Percentiles rank a stretch among this genome's conserved stretches.
These are phyloP conservation scores for Apodemia mormo DNA, from an alignment of 2,888 invertebrate species.

Conservation along the genomic window DNA sequence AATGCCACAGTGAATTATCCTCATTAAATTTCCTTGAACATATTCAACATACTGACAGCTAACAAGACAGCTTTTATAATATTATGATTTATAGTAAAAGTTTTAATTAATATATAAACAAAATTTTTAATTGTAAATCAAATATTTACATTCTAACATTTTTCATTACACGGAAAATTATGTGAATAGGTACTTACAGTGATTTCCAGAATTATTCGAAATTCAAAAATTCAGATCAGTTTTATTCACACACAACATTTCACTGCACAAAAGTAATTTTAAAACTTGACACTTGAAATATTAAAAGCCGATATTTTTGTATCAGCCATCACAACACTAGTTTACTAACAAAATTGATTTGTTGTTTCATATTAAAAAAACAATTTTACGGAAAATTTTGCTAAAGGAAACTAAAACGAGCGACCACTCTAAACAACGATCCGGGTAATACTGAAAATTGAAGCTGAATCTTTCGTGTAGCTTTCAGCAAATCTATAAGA, in stretches of 20 bases:
- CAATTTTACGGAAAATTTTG: conserved; percentile 26
- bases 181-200: conserved; percentile 8
- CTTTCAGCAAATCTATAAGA: conserved; percentile 76
- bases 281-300: conserved; percentile 19
- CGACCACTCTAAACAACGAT: conserved; percentile 33
- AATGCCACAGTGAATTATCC: too few species aligned
- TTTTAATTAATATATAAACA: too few species aligned
- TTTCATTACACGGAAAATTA: conserved; percentile 1
- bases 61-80: too few species aligned
- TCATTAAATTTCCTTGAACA: too few species aligned
- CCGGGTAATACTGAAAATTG: conserved; percentile 44
- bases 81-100: too few species aligned
- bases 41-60: too few species aligned
- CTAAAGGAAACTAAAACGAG: conserved; percentile 45
- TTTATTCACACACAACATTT: conserved; percentile 22
- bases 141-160: not conserved
- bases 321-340: conserved; percentile 13
- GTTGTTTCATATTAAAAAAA: conserved; percentile 27
- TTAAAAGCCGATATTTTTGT: conserved; percentile 9
- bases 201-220: conserved; percentile 10
- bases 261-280: conserved; percentile 27
- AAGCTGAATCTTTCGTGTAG: conserved; percentile 48
- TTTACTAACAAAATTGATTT: conserved; percentile 1
- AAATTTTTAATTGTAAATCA: too few species aligned
- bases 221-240: conserved; percentile 21